Evolutionary conservation across 2,797 vertebrate genomes (phyloP), one percentile per base, ranked within the genome.

Genomic region (Anguilla megastoma): DNA sequence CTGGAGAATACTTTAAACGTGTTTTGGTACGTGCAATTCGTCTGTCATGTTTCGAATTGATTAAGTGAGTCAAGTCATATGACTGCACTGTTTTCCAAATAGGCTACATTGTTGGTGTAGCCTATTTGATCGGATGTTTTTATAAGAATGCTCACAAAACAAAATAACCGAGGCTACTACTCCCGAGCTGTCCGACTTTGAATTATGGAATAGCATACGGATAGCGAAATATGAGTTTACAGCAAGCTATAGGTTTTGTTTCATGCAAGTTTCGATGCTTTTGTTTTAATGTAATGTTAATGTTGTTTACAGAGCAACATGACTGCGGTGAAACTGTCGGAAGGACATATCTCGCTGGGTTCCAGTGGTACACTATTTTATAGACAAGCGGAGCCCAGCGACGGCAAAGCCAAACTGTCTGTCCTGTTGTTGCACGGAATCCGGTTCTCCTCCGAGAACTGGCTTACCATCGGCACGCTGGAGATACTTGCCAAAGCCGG

Each of bases 401-500:
- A 89, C 0, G 94, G 92, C 60, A 58, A 89, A 0, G 91, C 90
- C 0, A 92, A 63, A 41, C 93, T 97, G 91, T 95, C 95, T 0
- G 96, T 99, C 85, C 92, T 99, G 82, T 95, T 99, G 84, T 94
- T 99, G 89, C 99, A 99, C 0, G 99, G 99, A 7, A 97, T 99
- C 87, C 97, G 97, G 6, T 99, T 99, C 95, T 97, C 98, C 41
- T 99, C 98, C 0, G 95, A 98, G 89, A 98, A 97, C 90, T 99
- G 98, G 98, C 95, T 97, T 52, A 94, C 90, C 3, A 95, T 98
- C 88, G 96, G 95, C 80, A 98, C 98, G 0, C 94, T 99, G 48
- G 92, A 96, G 87, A 90, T 63, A 0, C 92, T 99, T 91, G 98
- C 97, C 0, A 94, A 95, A 45, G 97, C 96, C 0, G 97, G 98